Percentiles rank a stretch among this genome's conserved stretches.
phyloP scores from a whole-genome alignment of 2,113 vertebrate genomes.

The Elaphurus davidianus region DNA sequence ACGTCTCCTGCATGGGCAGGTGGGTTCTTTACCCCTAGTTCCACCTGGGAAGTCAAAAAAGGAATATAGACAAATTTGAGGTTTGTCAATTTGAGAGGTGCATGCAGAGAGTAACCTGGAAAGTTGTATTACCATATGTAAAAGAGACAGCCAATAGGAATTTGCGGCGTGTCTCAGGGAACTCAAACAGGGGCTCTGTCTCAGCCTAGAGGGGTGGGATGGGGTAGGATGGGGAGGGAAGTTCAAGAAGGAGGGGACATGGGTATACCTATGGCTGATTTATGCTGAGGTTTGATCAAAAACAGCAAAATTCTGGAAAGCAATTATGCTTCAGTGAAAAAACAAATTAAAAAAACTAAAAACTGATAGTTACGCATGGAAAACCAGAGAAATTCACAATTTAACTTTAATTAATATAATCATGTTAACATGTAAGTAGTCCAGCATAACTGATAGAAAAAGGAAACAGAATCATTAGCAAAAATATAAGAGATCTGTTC shows the following conservation, averaged over 20 bases:
- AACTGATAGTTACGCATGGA: not conserved
- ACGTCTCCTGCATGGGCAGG: accelerated
- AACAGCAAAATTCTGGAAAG: not conserved
- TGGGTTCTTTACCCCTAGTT: not conserved
- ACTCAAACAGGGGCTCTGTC: not conserved
- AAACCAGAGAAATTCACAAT: not conserved
- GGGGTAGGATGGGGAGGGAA: not conserved
- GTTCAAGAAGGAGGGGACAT: accelerated
- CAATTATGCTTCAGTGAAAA: not conserved
- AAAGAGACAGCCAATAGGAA: not conserved
- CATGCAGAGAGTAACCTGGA: not conserved
- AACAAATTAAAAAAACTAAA: not conserved
- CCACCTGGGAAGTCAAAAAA: not conserved
- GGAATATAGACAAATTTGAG: not conserved
- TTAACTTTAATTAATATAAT: not conserved
- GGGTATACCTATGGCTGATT: not conserved
- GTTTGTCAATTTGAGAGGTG: not conserved
- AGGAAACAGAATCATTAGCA: not conserved
- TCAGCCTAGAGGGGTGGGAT: not conserved
- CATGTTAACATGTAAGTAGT: not conserved
- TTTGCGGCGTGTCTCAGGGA: not conserved
- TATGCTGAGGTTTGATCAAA: not conserved
- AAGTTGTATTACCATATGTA: not conserved
- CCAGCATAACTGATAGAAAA: not conserved
- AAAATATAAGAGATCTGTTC: not conserved